Evolutionary conservation across 2,888 invertebrate genomes (phyloP).

Genomic region (Mythimna vitellina): DNA sequence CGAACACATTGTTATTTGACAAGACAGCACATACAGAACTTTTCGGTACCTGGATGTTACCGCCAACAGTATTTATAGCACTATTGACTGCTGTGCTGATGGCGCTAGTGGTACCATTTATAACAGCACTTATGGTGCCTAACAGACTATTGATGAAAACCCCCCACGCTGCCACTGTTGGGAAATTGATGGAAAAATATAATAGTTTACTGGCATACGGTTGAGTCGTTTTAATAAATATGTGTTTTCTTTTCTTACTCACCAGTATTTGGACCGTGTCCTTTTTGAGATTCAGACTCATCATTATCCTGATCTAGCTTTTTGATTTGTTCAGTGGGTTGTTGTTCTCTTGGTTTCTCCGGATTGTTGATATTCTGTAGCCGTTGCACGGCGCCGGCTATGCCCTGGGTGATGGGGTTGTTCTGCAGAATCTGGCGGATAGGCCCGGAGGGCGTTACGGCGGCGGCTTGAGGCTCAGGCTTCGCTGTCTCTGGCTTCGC

Average conservation of each 20-base stretch:
- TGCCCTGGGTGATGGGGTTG: constrained; percentile 70
- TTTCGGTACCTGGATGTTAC: constrained; percentile 82
- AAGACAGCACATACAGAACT: constrained; percentile 27
- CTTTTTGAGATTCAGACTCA: constrained; percentile 39
- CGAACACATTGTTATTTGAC: constrained; percentile 36
- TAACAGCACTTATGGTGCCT: constrained; percentile 81
- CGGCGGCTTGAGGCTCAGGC: constrained; percentile 28
- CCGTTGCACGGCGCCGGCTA: constrained; percentile 65
- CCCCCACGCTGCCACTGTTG: constrained; percentile 81
- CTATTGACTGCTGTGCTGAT: constrained; percentile 81
- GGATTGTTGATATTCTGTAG: constrained; percentile 64
- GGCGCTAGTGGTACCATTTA: constrained; percentile 77
- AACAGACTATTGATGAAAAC: constrained; percentile 81
- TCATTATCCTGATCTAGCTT: constrained; percentile 37
- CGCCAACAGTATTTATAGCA: constrained; percentile 83
- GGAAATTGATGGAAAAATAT: constrained; percentile 33
- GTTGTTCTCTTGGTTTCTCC: constrained; percentile 57
- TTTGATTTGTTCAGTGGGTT: constrained; percentile 17
- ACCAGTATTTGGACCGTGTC: constrained; percentile 47
- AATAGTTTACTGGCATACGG: not conserved
- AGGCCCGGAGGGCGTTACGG: constrained; percentile 62
- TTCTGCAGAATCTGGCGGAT: constrained; percentile 74
- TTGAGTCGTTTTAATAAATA: not conserved
- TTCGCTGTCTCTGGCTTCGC: constrained; percentile 17
- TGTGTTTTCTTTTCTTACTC: constrained; percentile 22